Conservation (phyloP, 2,888 invertebrate species). For the Rotaria magnacalcarata region DNA sequence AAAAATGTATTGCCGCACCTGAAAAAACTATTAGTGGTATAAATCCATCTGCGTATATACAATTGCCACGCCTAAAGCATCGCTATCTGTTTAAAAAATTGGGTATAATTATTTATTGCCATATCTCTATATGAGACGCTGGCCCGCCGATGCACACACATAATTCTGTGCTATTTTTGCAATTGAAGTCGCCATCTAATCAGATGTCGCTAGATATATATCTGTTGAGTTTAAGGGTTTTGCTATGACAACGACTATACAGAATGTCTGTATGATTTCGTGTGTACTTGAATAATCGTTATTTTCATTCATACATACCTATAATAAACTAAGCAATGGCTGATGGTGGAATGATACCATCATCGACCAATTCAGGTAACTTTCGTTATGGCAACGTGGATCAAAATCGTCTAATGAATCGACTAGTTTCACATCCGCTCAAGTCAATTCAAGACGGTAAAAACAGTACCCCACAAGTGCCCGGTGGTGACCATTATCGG, state of each 20-base stretch:
- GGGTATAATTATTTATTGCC: too few relatives aligned
- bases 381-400: slow-evolving; percentile 42
- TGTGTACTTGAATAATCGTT: slow-evolving; percentile 3
- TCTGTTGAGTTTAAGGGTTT: neutral
- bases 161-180: neutral
- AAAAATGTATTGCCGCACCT: too few relatives aligned
- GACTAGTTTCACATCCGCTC: slow-evolving; percentile 40
- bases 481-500: slow-evolving; percentile 21
- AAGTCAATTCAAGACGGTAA: slow-evolving; percentile 12
- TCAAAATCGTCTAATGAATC: slow-evolving; percentile 41
- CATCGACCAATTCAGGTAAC: neutral
- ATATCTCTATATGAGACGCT: too few relatives aligned
- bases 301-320: neutral
- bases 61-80: too few relatives aligned
- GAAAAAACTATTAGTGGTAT: too few relatives aligned
- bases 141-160: too few relatives aligned
- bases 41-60: too few relatives aligned
- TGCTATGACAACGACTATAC: neutral
- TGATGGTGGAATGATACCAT: slow-evolving; percentile 10
- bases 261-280: neutral
- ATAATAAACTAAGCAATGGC: slow-evolving; percentile 13
- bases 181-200: neutral
- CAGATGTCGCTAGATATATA: neutral
- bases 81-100: too few relatives aligned
- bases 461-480: neutral